Evolutionary conservation across 2,113 vertebrate species (phyloP), one percentile per base, ranked within the genome.

Genomic region (Proteles cristata): DNA sequence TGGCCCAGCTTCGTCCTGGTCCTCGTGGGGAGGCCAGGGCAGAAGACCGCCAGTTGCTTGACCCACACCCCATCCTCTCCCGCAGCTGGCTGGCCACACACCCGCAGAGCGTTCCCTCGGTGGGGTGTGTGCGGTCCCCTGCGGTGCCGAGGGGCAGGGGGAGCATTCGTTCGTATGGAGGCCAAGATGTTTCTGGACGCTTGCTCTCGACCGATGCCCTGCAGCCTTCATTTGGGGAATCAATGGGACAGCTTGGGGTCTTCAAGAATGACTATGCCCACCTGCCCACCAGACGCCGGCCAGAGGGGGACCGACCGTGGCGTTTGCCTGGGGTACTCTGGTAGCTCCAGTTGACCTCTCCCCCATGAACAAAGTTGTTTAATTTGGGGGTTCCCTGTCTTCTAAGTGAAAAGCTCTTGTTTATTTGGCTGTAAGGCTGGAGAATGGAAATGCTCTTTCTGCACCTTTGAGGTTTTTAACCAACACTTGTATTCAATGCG

Each of bases 351-450:
- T 1, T 48, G 53, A 45, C 21, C 15, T 31, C 25, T 68, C 11
- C 25, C 11, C 17, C n/a, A 3, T 15, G 28, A 80, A 68, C 73
- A 93, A 69, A 69, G 45, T 74, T 16, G 39, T 85, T 87, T 90
- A 16, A 53, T 87, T 73, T 95, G n/a, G 68, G 31, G 31, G 73
- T 92, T 95, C 79, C 84, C 96, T 95, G 79, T 93, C 69, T 92
- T 96, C 80, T 93, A 95, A 96, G 66, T 7, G 58, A 95, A 80
- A 84, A 86, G 23, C 14, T 43, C 48, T 69, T 86, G 35, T 63
- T 91, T 96, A 8, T 95, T 96, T 58, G 82, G 28, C 74, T 76
- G 5, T 77, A 58, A 69, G 23, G 43, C 6, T 48, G 15, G 74
- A 48, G n/a, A 35, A 14, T 73, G 28, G 74, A 83, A 73, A 73